Base-by-base conservation (phyloP, 2,888 invertebrate species). In the Tachina lurida region DNA sequence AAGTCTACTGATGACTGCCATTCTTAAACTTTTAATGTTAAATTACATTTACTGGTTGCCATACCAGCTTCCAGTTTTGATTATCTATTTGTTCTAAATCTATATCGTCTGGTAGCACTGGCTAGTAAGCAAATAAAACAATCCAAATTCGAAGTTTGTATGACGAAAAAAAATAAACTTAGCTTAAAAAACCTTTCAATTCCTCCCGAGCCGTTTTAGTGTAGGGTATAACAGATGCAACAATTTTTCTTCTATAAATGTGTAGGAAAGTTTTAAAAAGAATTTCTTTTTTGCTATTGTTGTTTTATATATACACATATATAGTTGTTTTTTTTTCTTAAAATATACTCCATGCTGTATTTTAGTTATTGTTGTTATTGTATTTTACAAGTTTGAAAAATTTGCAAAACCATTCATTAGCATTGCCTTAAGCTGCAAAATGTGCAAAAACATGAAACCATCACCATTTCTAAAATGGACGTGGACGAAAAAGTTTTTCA, bases 401-500 rank as follows among this genome's bases (percentile, higher is more conserved):
- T 87, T 87, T 87, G 86, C 86, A 87, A 86, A 87, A 79, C 87
- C 87, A 88, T 87, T 88, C 88, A 88, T 87, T 88, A 87, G 87
- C 87, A 88, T 88, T 84, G 86, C 87, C 88, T 81, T 71, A 79
- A 87, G 88, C 87, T 71, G 76, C 83, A 71, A 77, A 84, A 80
- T 77, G 85, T 81, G 84, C 79, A 86, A 83, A 31, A 85, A 85
- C 77, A 81, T 81, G 80, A 81, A 87, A 87, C 84, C 80, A 87
- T 84, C 86, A 81, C 86, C 84, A 78, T 78, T 67, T 78, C 78
- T 74, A 84, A 80, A 80, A 77, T 84, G 77, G 56, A 84, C 76
- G 74, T 79, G 75, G 80, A 84, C 74, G 75, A 84, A 84, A 84
- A 79, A 84, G 31, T 79, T 79, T 70, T 84, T 79, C 84, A 75